phyloP scores from a whole-genome alignment of 2,888 invertebrate species.

The Clistopyga incitator region DNA sequence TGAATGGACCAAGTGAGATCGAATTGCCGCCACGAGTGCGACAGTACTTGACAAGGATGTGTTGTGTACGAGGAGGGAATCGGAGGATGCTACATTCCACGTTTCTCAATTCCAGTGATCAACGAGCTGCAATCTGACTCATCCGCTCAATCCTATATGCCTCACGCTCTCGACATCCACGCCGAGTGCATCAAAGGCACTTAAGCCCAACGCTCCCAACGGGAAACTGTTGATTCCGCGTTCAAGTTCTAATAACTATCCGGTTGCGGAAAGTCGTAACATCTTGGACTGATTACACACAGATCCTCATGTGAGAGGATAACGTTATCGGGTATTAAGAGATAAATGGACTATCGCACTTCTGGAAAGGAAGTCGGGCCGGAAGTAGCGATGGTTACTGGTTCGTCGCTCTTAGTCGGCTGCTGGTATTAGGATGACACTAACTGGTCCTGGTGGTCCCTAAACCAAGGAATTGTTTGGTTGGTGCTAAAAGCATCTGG shows the following conservation, averaged over 20 bases:
- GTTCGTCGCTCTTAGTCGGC: too few species aligned
- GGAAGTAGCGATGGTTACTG: too few species aligned
- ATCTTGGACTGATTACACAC: background rate
- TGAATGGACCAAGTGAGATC: constrained; percentile 54
- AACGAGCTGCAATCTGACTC: constrained; percentile 30
- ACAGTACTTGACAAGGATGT: background rate
- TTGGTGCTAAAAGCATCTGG: too few species aligned
- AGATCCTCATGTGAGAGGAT: background rate
- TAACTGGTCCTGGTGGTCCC: too few species aligned
- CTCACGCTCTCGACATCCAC: background rate
- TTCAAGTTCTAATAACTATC: background rate
- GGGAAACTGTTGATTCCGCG: constrained; percentile 23
- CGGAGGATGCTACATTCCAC: constrained; percentile 41
- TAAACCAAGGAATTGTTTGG: too few species aligned
- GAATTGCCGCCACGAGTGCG: constrained; percentile 14
- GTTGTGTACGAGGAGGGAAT: constrained; percentile 1
- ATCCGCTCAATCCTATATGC: background rate
- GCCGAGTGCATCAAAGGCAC: background rate
- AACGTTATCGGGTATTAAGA: background rate
- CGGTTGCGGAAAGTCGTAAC: background rate
- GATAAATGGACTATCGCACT: too few species aligned
- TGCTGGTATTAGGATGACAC: too few species aligned
- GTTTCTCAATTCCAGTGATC: constrained; percentile 64
- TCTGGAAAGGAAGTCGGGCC: too few species aligned
- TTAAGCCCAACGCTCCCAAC: background rate